Evolutionary conservation across 2,888 invertebrate genomes (phyloP).

Genomic region (Drosophila longiperda): DNA sequence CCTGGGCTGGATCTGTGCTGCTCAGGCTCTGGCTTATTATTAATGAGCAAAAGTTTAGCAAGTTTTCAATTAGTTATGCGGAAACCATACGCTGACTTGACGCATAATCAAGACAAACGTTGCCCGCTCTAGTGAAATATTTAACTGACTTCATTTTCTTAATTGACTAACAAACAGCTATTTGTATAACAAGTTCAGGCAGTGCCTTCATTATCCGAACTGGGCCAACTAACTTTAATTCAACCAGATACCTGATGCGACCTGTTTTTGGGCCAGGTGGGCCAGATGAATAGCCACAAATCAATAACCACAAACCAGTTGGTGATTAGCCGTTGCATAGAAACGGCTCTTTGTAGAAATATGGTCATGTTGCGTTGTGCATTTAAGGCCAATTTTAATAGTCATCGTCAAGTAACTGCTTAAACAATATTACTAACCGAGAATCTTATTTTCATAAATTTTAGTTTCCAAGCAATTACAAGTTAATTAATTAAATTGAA

Average conservation of each 20-base stretch:
- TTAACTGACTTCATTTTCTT: constrained; percentile 46
- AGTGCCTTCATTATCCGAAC: constrained; percentile 5
- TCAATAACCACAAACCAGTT: not conserved
- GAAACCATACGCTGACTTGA: constrained; percentile 36
- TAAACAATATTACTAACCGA: too few species aligned
- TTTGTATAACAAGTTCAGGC: constrained; percentile 48
- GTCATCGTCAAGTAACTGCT: not conserved
- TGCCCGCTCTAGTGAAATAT: constrained; percentile 65
- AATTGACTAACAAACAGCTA: constrained; percentile 67
- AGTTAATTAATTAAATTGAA: not conserved
- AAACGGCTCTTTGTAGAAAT: constrained; percentile 6
- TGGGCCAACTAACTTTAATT: constrained; percentile 35
- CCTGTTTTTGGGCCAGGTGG: not conserved
- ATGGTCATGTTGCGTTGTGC: not conserved
- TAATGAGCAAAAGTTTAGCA: constrained; percentile 75
- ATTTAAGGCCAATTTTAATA: constrained; percentile 4
- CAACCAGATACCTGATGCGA: constrained; percentile 12
- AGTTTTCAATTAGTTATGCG: constrained; percentile 76
- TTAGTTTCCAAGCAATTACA: not conserved
- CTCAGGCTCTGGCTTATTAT: constrained; percentile 60
- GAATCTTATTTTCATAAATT: not conserved
- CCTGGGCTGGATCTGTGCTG: not conserved
- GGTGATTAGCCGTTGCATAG: not conserved
- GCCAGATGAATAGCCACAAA: constrained; percentile 11
- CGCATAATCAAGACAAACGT: constrained; percentile 71